These are phyloP conservation scores for Stenotaenia linearis DNA, from an alignment of 2,888 invertebrate genomes.

Conservation along the genomic window DNA sequence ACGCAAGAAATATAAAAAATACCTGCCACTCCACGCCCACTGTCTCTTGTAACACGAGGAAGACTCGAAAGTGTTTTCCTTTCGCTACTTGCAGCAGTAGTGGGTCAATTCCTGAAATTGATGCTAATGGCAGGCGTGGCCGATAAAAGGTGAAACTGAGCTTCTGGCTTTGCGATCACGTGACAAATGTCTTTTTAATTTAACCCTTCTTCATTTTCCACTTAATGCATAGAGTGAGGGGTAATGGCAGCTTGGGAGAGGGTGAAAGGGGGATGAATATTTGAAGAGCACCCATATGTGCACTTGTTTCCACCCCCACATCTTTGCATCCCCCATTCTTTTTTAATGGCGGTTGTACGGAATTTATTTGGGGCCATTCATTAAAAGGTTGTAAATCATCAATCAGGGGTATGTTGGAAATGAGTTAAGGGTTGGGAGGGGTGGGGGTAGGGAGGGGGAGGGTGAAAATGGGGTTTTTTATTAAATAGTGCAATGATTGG, in stretches of 20 bases:
- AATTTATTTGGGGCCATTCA: neutral
- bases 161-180: too few species aligned
- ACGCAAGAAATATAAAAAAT: too few species aligned
- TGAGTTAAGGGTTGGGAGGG: neutral
- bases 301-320: neutral
- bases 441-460: neutral
- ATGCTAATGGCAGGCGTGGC: too few species aligned
- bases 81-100: too few species aligned
- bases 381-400: neutral
- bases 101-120: too few species aligned
- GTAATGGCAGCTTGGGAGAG: too few species aligned
- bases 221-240: neutral
- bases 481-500: neutral
- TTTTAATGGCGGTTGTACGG: constrained; percentile 1
- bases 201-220: neutral
- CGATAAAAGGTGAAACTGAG: too few species aligned
- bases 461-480: neutral
- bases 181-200: too few species aligned
- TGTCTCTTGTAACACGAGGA: too few species aligned
- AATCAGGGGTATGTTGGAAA: neutral
- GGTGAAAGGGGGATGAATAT: neutral
- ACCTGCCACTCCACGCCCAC: too few species aligned
- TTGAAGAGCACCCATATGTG: neutral
- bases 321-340: neutral
- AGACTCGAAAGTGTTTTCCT: too few species aligned